phyloP scores from a whole-genome alignment of 2,888 invertebrate species.

The Microplitis manilae region DNA sequence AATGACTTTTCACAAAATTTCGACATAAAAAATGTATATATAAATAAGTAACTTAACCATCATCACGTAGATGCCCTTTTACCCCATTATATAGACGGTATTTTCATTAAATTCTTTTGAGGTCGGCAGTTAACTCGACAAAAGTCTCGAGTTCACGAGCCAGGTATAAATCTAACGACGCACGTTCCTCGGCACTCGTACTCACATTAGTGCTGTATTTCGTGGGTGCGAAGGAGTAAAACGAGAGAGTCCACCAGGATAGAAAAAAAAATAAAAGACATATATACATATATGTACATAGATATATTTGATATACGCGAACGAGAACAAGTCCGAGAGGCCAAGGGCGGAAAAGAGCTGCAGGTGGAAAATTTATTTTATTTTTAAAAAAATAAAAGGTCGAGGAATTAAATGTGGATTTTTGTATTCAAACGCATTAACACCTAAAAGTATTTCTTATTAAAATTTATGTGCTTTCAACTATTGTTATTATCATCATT shows the following conservation, averaged over 20 bases:
- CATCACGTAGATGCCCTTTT: constrained; percentile 36
- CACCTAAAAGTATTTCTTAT: background rate
- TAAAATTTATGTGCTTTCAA: background rate
- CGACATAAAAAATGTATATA: background rate
- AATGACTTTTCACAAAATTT: too few relatives aligned
- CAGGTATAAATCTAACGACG: constrained; percentile 64
- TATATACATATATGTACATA: constrained; percentile 16
- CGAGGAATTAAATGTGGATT: constrained; percentile 7
- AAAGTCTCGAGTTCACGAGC: constrained; percentile 60
- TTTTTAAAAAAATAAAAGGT: constrained; percentile 3
- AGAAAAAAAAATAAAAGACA: background rate
- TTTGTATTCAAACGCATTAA: background rate
- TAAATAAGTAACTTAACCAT: constrained; percentile 37
- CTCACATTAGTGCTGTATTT: constrained; percentile 39
- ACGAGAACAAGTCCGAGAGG: background rate
- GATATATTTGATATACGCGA: constrained; percentile 7
- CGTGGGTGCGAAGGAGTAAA: constrained; percentile 23
- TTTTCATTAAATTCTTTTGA: constrained; percentile 68
- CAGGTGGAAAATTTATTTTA: constrained; percentile 13
- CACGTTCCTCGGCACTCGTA: constrained; percentile 48
- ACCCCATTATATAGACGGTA: constrained; percentile 51
- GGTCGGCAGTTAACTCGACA: constrained; percentile 56
- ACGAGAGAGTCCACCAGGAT: background rate
- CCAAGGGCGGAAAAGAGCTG: background rate
- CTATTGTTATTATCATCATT: background rate